phyloP scores from a whole-genome alignment of 2,797 vertebrate genomes.

The Gallinago stenura region DNA sequence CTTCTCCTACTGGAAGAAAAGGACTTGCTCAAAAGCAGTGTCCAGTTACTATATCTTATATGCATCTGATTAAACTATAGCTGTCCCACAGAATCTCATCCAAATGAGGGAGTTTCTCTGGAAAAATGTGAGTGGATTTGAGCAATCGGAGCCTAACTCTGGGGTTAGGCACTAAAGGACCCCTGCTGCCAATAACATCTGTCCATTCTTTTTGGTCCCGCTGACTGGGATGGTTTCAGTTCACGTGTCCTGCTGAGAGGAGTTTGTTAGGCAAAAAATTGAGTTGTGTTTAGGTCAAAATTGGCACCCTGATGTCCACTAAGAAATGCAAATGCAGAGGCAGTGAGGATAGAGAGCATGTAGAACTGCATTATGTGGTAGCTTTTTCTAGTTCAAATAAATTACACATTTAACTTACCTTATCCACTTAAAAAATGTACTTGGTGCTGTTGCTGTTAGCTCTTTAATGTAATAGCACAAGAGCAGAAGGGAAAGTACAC shows the following conservation, averaged over 20 bases:
- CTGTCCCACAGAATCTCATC: neutral
- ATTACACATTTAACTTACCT: neutral
- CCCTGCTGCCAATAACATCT: neutral
- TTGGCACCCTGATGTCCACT: neutral
- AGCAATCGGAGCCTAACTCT: neutral
- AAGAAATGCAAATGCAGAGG: neutral
- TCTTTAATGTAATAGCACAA: neutral
- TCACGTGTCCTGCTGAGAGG: neutral
- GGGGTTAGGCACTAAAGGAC: neutral
- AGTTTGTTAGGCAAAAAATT: neutral
- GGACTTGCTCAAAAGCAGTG: neutral
- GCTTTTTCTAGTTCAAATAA: neutral
- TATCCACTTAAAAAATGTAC: neutral
- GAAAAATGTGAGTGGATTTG: neutral
- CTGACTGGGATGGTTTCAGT: neutral
- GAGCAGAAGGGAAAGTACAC: neutral
- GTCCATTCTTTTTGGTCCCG: neutral
- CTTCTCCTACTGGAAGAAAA: neutral
- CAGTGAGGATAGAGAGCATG: neutral
- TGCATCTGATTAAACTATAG: neutral
- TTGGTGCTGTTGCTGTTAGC: neutral
- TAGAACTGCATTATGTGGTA: neutral
- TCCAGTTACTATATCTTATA: neutral
- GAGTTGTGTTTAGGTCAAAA: neutral
- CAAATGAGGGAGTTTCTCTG: neutral